These are phyloP conservation scores for Drosophila pectinifera DNA, from an alignment of 1,140 invertebrate genomes.

Conservation along the genomic window DNA sequence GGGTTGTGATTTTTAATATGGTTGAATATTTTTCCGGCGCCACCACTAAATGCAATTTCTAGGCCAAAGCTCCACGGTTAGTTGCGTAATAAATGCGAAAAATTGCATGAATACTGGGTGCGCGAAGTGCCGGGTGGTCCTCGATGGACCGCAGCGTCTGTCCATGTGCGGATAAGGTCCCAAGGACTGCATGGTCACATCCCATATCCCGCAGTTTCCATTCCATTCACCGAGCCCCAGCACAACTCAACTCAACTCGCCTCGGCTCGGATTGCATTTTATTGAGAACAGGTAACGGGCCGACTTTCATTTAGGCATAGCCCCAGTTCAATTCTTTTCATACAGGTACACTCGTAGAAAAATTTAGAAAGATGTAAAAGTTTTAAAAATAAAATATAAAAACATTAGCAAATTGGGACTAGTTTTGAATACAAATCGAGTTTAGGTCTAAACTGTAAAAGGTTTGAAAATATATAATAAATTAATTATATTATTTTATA, in stretches of 20 bases:
- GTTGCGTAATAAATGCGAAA: constrained; percentile 45
- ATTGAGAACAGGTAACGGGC: constrained; percentile 52
- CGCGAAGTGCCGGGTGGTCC: constrained; percentile 17
- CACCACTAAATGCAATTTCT: constrained; percentile 29
- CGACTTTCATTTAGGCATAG: constrained; percentile 34
- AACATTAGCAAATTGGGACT: no score
- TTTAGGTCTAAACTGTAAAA: no score
- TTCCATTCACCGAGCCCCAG: constrained; percentile 31
- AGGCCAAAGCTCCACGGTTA: constrained; percentile 36
- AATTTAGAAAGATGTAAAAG: no score
- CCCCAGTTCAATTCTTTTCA: constrained; percentile 9
- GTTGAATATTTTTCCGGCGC: constrained; percentile 5
- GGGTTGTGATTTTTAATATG: constrained; percentile 13
- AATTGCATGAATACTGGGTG: constrained; percentile 40
- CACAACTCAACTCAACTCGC: constrained; percentile 9
- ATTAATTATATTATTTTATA: no score
- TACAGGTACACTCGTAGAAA: not conserved
- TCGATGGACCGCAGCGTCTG: constrained; percentile 19
- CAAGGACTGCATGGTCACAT: constrained; percentile 3
- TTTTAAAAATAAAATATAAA: no score
- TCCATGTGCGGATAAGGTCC: constrained; percentile 47
- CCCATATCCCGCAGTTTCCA: constrained; percentile 28
- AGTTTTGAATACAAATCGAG: no score
- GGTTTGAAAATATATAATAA: no score
- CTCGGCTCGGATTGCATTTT: constrained; percentile 44